Percentiles rank a stretch among this genome's conserved stretches.
Conservation (phyloP, 2,888 invertebrate species). For the Theretra japonica region DNA sequence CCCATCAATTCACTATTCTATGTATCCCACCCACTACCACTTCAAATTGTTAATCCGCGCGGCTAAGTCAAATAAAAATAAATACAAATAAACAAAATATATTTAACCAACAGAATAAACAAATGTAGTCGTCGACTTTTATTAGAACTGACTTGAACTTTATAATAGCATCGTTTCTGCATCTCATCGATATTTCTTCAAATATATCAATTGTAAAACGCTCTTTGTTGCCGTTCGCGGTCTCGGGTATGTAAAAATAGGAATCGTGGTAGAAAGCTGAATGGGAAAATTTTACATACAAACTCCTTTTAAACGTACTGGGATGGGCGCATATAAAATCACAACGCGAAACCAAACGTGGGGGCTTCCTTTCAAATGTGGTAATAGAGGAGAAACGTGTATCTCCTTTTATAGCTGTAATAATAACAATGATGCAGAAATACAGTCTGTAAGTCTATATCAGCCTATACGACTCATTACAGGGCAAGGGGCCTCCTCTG, state of each 20-base stretch:
- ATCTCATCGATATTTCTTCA: conserved; percentile 5
- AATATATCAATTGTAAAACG: conserved; percentile 20
- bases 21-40: too few species aligned
- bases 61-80: too few species aligned
- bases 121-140: too few species aligned
- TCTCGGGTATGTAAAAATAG: conserved; percentile 14
- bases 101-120: too few species aligned
- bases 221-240: background rate
- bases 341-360: conserved; percentile 17
- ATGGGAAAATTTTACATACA: conserved; percentile 24
- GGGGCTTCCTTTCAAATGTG: conserved; percentile 16
- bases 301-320: conserved; percentile 21
- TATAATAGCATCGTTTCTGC: background rate
- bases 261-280: conserved; percentile 12
- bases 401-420: background rate
- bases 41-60: too few species aligned
- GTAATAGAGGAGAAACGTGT: background rate
- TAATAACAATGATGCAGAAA: background rate
- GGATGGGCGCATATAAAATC: conserved; percentile 25
- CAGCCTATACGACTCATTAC: too few species aligned
- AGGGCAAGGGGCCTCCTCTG: too few species aligned
- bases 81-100: too few species aligned
- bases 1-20: too few species aligned
- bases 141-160: background rate
- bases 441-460: too few species aligned